These are phyloP conservation scores for Rhincodon typus DNA, from an alignment of 2,797 vertebrate genomes.

Conservation along the genomic window DNA sequence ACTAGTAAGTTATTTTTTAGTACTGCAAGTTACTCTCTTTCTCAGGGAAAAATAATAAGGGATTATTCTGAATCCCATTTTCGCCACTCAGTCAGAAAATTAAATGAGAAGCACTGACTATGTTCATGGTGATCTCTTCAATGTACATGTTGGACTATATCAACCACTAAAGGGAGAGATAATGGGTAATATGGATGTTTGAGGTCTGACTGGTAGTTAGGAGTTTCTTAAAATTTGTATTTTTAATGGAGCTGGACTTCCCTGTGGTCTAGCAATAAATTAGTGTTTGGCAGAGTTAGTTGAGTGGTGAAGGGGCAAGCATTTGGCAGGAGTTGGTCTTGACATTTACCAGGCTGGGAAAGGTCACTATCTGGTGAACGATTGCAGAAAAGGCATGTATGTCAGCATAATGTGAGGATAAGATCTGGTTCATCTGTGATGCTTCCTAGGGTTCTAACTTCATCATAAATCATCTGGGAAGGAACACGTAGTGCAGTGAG, in stretches of 20 bases:
- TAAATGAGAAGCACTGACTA: background rate
- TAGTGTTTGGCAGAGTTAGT: background rate
- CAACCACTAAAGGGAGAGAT: too few relatives aligned
- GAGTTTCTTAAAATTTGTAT: background rate
- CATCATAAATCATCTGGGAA: background rate
- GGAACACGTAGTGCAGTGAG: background rate
- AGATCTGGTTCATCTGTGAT: background rate
- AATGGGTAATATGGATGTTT: background rate
- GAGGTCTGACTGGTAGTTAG: background rate
- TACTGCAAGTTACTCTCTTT: background rate
- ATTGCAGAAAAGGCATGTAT: background rate
- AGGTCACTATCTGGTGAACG: too few relatives aligned
- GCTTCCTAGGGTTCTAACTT: background rate
- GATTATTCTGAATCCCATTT: background rate
- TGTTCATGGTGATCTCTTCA: background rate
- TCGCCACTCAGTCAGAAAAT: background rate
- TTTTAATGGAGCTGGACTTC: background rate
- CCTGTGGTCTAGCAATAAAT: background rate
- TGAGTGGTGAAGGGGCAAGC: background rate
- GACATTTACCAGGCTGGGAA: too few relatives aligned
- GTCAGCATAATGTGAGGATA: background rate
- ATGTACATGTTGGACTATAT: background rate
- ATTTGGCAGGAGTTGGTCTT: too few relatives aligned
- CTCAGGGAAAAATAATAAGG: background rate
- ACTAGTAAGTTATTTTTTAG: background rate